Evolutionary conservation across 2,797 vertebrate genomes (phyloP), one percentile per base, ranked within the genome.

Genomic region (Myotis vivesi): DNA sequence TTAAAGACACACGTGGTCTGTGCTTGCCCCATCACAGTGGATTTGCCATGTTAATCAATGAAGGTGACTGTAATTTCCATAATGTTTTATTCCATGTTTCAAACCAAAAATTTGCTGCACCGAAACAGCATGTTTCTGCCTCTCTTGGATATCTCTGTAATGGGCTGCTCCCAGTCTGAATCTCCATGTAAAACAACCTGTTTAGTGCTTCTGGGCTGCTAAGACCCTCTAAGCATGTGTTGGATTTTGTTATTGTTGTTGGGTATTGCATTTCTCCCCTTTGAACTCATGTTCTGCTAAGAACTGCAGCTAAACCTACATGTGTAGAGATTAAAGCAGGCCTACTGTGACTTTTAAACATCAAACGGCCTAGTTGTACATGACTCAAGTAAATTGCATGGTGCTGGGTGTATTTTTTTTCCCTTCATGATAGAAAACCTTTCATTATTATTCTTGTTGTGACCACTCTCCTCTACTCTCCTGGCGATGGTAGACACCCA

Each of bases 371-470:
- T 94, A 97, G 92, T 88, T 96, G 96, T 97, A 97, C 30, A 71
- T 51, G 96, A 95, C 89, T 95, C 79, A 95, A 96, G 92, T 96
- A 98, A 98, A 98, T 96, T 97, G 81, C 92, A 92, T 68, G 44
- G 86, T 96, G 89, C 77, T 62, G 93, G 64, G 85, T 97, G 96
- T 97, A 97, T 85, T 62, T 71, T 51, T 51, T n/a, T 46, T 23
- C 6, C 41, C 76, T 85, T 89, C 33, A 82, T 94, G 92, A 92
- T 97, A 92, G 91, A 97, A 98, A 98, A 98, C 66, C 94, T 91
- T 97, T 98, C 96, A 98, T 98, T 98, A 98, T 97, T 88, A 95
- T 98, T 98, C 97, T 94, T 97, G 12, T 94, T 92, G 83, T 81
- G 95, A 97, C 88, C 94, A 91, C 89, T 97, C 91, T 95, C 95